A percentile compares a stretch with the other conserved stretches of the same genome.
phyloP scores from a whole-genome alignment of 2,888 invertebrate species.

The Tetragnatha montana region DNA sequence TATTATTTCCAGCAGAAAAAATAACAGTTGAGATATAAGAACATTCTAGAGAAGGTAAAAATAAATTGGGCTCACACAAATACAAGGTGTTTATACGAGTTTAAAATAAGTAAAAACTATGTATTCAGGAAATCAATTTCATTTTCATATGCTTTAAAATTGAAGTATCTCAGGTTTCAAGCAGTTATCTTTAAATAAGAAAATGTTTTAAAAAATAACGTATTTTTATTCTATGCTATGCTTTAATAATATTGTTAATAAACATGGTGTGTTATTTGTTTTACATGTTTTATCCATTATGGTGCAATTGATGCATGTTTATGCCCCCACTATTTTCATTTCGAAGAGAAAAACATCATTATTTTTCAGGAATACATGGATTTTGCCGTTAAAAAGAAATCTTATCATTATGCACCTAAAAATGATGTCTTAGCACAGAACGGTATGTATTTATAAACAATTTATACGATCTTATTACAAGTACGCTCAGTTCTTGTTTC shows the following conservation, averaged over 20 bases:
- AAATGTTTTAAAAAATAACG: background rate
- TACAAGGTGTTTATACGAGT: too few species aligned
- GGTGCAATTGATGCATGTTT: background rate
- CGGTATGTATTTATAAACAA: background rate
- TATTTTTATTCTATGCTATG: background rate
- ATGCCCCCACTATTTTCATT: background rate
- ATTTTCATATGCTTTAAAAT: too few species aligned
- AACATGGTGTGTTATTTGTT: background rate
- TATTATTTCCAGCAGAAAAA: too few species aligned
- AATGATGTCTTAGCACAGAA: background rate
- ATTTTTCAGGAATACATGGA: conserved; percentile 61
- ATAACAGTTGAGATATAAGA: too few species aligned
- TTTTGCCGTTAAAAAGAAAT: conserved; percentile 15
- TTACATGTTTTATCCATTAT: background rate
- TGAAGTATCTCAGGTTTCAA: too few species aligned
- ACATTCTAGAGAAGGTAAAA: too few species aligned
- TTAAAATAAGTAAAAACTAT: too few species aligned
- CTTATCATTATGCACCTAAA: background rate
- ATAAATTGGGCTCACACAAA: too few species aligned
- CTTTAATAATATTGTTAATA: background rate
- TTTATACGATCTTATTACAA: too few species aligned
- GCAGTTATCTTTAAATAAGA: too few species aligned
- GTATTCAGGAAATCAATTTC: too few species aligned
- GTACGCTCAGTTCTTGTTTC: too few species aligned
- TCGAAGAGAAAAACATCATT: background rate